Percentiles rank a stretch among this genome's conserved stretches.
phyloP scores from a whole-genome alignment of 2,113 vertebrate species.

The Podilymbus podiceps region DNA sequence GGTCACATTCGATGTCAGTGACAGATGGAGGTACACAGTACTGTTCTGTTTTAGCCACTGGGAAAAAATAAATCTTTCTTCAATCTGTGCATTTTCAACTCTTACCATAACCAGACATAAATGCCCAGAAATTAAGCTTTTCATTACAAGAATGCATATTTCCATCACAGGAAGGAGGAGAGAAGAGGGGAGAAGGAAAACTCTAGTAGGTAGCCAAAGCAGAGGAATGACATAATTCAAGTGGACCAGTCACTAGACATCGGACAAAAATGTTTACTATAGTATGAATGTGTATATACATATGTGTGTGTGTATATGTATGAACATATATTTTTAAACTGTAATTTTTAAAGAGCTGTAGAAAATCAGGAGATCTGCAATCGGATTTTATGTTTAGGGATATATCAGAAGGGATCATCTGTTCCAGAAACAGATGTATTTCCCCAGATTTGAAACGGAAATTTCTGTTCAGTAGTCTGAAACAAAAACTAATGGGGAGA shows the following conservation, averaged over 20 bases:
- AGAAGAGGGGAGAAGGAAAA: neutral
- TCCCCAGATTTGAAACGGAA: neutral
- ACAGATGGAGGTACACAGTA: neutral
- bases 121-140: neutral
- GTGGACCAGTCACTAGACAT: neutral
- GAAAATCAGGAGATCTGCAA: neutral
- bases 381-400: neutral
- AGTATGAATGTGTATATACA: neutral
- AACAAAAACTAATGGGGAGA: neutral
- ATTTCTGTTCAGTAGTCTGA: neutral
- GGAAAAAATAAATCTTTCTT: neutral
- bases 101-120: neutral
- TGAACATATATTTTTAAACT: neutral
- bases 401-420: neutral
- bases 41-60: neutral
- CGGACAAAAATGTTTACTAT: neutral
- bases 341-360: neutral
- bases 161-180: neutral
- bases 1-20: neutral
- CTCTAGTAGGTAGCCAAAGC: neutral
- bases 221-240: neutral
- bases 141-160: neutral
- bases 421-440: neutral
- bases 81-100: neutral
- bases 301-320: neutral